Base-by-base conservation (phyloP, 2,113 vertebrate genomes). In the Crotalus helleri region DNA sequence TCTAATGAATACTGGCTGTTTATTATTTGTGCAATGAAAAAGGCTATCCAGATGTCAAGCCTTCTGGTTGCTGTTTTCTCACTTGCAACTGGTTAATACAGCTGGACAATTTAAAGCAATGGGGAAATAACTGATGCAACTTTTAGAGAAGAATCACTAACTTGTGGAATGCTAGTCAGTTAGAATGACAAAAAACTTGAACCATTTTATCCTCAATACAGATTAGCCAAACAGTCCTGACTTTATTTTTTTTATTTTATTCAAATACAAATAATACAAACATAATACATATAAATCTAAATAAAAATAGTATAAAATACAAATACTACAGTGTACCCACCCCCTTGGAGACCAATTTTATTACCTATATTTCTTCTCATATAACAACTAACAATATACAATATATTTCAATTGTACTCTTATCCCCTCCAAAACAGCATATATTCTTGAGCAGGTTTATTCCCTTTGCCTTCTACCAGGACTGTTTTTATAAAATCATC, bases 41-140 rank as follows among this genome's bases (percentile, higher is more conserved):
- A 51, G 58, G 26, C 85, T 92, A 29, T 21, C 46, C 85, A 92
- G 57, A 87, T 87, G 44, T 59, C 85, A 87, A 51, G 59, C 91
- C 91, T 59, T 91, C 55, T 91, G 55, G 26, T 29, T 87, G 85
- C 26, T 87, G n/a, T 92, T 92, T 92, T 10, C 5, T 87, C 61
- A 61, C 44, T 85, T 87, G 57, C 46, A 29, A 24, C 21, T 92
- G 85, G 57, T 51, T 58, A 49, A 61, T 24, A 92, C 29, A 87
- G 91, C 85, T 87, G 26, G 55, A 11, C 24, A 1, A 33, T 24
- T 92, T 64, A 51, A 19, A 49, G 7, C 44, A 55, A 54, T 54
- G 51, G n/a, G 51, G 64, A 54, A 81, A 91, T 91, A 21, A 51
- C 46, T 39, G 58, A 24, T 87, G 8, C 26, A 87, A 51, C 85